phyloP scores from a whole-genome alignment of 2,797 vertebrate genomes.

The Valencia hispanica region DNA sequence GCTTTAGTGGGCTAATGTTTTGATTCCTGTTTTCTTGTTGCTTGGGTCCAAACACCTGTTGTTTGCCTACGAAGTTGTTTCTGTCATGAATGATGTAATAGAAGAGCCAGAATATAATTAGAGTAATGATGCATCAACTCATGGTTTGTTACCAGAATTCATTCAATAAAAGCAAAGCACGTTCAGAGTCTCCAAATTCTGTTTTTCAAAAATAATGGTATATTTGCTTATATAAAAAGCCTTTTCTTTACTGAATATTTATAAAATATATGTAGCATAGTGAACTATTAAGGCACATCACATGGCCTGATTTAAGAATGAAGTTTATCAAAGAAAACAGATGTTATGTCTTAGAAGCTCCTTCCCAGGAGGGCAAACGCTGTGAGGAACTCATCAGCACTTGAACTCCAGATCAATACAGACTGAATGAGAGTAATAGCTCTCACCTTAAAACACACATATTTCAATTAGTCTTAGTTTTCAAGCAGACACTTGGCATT shows the following conservation, averaged over 20 bases:
- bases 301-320: background rate
- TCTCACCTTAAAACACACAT: conserved; percentile 68
- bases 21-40: conserved; percentile 16
- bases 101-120: conserved; percentile 65
- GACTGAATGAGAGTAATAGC: conserved; percentile 67
- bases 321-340: conserved; percentile 26
- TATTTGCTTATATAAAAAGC: background rate
- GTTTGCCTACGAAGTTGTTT: conserved; percentile 30
- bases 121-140: conserved; percentile 59
- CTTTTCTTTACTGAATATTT: background rate
- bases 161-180: conserved; percentile 12
- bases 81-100: conserved; percentile 58
- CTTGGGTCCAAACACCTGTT: conserved; percentile 58
- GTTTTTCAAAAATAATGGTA: conserved; percentile 1
- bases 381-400: conserved; percentile 49
- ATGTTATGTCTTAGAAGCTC: conserved; percentile 16
- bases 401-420: conserved; percentile 56
- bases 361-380: conserved; percentile 35
- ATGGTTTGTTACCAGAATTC: conserved; percentile 40
- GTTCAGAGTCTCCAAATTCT: conserved; percentile 11
- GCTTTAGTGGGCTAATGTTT: too few species aligned
- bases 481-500: conserved; percentile 73
- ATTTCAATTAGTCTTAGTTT: conserved; percentile 64
- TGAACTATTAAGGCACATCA: background rate
- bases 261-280: background rate